These are phyloP conservation scores for Chiroxiphia lanceolata DNA, from an alignment of 2,797 vertebrate genomes.

Conservation along the genomic window DNA sequence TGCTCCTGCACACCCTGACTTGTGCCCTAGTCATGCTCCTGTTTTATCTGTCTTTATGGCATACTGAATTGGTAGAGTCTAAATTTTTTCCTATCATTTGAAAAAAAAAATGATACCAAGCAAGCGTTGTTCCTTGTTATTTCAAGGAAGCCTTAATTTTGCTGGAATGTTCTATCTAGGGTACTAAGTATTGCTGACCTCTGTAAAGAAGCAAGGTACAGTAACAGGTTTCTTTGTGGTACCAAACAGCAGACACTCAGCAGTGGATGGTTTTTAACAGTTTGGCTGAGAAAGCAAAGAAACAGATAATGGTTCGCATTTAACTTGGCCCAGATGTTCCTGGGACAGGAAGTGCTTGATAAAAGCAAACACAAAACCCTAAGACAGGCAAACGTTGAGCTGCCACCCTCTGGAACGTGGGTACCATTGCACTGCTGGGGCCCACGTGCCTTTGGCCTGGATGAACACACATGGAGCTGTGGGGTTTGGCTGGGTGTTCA, in stretches of 20 bases:
- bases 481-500: neutral
- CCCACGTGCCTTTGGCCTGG: neutral
- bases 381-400: neutral
- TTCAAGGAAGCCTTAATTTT: neutral
- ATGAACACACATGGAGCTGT: accelerated
- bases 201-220: neutral
- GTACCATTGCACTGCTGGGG: neutral
- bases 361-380: neutral
- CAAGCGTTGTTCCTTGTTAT: neutral
- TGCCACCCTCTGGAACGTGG: slow-evolving; percentile 39
- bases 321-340: neutral
- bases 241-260: neutral
- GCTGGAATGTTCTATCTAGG: neutral
- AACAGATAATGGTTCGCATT: neutral
- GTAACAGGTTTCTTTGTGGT: neutral
- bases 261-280: neutral
- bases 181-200: neutral
- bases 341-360: neutral
- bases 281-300: neutral
- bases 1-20: neutral
- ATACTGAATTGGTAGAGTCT: neutral
- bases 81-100: neutral
- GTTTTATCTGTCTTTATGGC: neutral
- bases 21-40: neutral
- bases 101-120: neutral